Conservation (phyloP, 2,797 vertebrate species). For the Amniataba percoides region DNA sequence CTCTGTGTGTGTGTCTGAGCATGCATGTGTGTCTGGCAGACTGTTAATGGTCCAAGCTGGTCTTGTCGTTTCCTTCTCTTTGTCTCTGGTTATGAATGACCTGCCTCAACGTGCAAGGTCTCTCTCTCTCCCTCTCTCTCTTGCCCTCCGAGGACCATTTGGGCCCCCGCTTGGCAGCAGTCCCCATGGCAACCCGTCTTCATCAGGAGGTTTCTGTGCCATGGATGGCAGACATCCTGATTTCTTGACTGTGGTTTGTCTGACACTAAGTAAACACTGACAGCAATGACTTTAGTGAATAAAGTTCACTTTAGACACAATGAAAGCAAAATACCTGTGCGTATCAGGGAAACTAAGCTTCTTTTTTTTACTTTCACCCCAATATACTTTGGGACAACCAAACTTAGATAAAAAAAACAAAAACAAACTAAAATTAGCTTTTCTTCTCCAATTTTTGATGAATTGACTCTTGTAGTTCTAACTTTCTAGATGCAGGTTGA, state of each 20-base stretch:
- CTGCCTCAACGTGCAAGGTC: slow-evolving; percentile 73
- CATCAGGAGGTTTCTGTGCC: slow-evolving; percentile 72
- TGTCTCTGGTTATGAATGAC: slow-evolving; percentile 83
- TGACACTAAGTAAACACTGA: slow-evolving; percentile 69
- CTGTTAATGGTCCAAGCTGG: slow-evolving; percentile 77
- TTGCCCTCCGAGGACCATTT: slow-evolving; percentile 55
- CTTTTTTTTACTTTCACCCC: neutral
- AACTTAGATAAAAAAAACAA: slow-evolving; percentile 2
- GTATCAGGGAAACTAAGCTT: slow-evolving; percentile 2
- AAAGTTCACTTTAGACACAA: slow-evolving; percentile 31
- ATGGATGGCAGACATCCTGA: slow-evolving; percentile 73
- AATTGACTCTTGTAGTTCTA: neutral
- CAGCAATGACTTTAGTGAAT: slow-evolving; percentile 38
- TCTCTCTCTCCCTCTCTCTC: slow-evolving; percentile 47
- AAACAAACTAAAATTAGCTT: neutral
- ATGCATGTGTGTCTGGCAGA: slow-evolving; percentile 71
- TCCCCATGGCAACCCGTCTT: slow-evolving; percentile 80
- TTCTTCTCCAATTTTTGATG: neutral
- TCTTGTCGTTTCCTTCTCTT: slow-evolving; percentile 82
- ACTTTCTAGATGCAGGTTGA: neutral
- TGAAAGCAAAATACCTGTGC: slow-evolving; percentile 21
- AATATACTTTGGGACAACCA: neutral
- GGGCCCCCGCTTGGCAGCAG: slow-evolving; percentile 72
- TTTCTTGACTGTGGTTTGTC: slow-evolving; percentile 76
- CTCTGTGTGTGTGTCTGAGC: slow-evolving; percentile 39